phyloP scores from a whole-genome alignment of 1,140 invertebrate species.

The Drosophila nebulosa region DNA sequence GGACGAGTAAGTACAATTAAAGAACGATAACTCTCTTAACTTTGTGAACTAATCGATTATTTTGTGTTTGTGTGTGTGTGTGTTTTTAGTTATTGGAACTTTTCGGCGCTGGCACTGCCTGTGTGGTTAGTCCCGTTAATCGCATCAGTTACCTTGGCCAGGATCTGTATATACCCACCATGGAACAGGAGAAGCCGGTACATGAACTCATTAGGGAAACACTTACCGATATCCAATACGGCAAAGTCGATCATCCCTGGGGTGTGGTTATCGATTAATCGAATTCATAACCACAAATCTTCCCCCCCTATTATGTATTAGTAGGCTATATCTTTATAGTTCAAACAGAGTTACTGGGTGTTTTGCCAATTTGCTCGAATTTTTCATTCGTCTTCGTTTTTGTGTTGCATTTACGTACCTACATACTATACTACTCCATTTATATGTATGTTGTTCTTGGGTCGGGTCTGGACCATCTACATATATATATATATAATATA shows the following conservation, averaged over 20 bases:
- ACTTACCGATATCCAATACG: constrained; percentile 93
- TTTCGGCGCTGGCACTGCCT: constrained; percentile 97
- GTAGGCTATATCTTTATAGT: constrained; percentile 54
- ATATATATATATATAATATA: constrained; percentile 36
- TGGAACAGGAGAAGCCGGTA: constrained; percentile 86
- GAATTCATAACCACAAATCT: background rate
- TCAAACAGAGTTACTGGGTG: constrained; percentile 34
- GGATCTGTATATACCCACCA: constrained; percentile 88
- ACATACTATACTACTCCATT: constrained; percentile 16
- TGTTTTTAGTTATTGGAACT: constrained; percentile 94
- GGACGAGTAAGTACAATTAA: constrained; percentile 89
- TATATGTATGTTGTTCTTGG: constrained; percentile 24
- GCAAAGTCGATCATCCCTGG: constrained; percentile 91
- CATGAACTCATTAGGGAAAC: constrained; percentile 87
- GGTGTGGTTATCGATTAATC: constrained; percentile 80
- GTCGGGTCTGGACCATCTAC: constrained; percentile 18
- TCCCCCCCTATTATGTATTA: constrained; percentile 57
- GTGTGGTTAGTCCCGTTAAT: constrained; percentile 93
- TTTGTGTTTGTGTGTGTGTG: background rate
- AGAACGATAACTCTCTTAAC: fast-evolving
- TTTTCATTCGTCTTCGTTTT: constrained; percentile 30
- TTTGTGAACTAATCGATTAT: background rate
- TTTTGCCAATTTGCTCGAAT: constrained; percentile 62
- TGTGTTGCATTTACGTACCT: constrained; percentile 49
- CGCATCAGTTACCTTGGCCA: constrained; percentile 88